Evolutionary conservation across 2,113 vertebrate species (phyloP).

Genomic region (Stigmatopora argus): DNA sequence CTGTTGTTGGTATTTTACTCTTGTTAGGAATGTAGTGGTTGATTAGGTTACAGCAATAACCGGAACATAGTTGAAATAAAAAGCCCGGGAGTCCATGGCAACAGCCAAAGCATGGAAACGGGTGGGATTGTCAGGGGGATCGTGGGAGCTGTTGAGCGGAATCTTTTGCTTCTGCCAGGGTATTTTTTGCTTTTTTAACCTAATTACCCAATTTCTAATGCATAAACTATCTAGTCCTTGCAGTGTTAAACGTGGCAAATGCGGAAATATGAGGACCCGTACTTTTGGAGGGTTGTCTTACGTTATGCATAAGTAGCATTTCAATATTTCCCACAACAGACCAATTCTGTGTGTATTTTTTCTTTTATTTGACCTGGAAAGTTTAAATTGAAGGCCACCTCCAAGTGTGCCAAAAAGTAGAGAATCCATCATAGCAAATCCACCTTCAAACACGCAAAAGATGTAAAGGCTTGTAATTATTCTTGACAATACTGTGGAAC

Average conservation of each 20-base stretch:
- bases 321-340: constrained; percentile 17
- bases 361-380: constrained; percentile 13
- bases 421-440: neutral
- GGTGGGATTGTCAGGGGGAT: constrained; percentile 3
- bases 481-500: neutral
- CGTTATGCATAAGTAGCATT: constrained; percentile 26
- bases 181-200: constrained; percentile 20
- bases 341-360: constrained; percentile 14
- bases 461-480: neutral
- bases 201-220: constrained; percentile 33
- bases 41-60: constrained; percentile 63
- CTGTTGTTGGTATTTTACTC: constrained; percentile 22
- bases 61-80: constrained; percentile 64
- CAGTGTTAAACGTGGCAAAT: neutral
- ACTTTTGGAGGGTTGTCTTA: constrained; percentile 14
- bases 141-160: constrained; percentile 33
- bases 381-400: constrained; percentile 2
- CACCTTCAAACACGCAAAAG: neutral
- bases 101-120: constrained; percentile 41
- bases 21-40: constrained; percentile 38
- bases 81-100: constrained; percentile 60
- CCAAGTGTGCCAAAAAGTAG: neutral
- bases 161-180: constrained; percentile 12
- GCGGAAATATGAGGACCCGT: neutral
- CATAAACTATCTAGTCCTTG: neutral